Evolutionary conservation across 1,140 invertebrate genomes (phyloP).

Genomic region (Apocrypta bakeri): DNA sequence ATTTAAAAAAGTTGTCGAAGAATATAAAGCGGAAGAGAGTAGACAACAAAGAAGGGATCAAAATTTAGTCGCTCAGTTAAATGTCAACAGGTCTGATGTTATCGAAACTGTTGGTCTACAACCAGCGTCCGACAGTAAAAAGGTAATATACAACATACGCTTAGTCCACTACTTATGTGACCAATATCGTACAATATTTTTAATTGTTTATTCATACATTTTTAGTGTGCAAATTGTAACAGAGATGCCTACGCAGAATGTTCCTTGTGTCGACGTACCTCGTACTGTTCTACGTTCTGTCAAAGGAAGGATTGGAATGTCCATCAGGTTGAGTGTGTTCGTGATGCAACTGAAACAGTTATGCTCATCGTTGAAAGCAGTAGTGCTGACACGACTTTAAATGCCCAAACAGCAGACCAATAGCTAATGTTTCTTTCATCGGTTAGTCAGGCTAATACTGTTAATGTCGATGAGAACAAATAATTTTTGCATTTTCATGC

Average conservation of each 20-base stretch:
- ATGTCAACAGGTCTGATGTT: constrained; percentile 69
- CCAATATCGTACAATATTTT: constrained; percentile 1
- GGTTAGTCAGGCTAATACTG: neutral
- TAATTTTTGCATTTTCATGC: constrained; percentile 3
- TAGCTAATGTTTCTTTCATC: constrained; percentile 55
- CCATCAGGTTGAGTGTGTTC: constrained; percentile 89
- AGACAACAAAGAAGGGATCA: constrained; percentile 81
- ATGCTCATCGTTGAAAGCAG: constrained; percentile 78
- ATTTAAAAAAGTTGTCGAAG: constrained; percentile 78
- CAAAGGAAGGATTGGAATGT: constrained; percentile 90
- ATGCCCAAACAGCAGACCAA: constrained; percentile 66
- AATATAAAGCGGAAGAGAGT: constrained; percentile 77
- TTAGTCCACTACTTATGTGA: neutral
- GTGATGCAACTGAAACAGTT: constrained; percentile 77
- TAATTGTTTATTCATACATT: constrained; percentile 53
- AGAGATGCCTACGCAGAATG: constrained; percentile 89
- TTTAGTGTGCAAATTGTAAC: constrained; percentile 90
- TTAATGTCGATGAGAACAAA: neutral
- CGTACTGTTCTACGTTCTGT: constrained; percentile 91
- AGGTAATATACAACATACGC: constrained; percentile 63
- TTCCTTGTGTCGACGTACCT: constrained; percentile 87
- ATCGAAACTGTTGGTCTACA: constrained; percentile 76
- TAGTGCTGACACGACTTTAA: constrained; percentile 62
- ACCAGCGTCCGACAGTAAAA: constrained; percentile 77
- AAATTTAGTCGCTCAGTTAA: constrained; percentile 76